Base-by-base conservation (phyloP, 2,797 vertebrate genomes). In the Heteromormyrus szaboi region DNA sequence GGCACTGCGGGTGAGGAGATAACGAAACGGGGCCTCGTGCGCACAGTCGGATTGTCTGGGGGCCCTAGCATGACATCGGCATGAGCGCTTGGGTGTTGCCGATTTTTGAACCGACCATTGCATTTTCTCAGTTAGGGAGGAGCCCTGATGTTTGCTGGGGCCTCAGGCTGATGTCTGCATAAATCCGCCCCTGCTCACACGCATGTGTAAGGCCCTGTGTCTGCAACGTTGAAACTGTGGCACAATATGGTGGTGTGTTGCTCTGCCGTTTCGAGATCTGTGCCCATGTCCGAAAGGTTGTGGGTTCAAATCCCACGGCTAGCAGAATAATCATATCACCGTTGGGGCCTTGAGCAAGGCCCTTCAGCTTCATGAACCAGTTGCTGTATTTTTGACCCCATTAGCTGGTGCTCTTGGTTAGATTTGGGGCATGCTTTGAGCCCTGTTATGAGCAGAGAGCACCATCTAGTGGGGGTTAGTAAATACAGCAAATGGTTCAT, bases 1-100 rank as follows among this genome's bases (percentile, higher is more conserved):
- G 99, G 98, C 87, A 98, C 97, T n/a, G 92, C 98, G 94, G 99
- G 99, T 99, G 92, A 92, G 92, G 29, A 86, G 41, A 5, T 5
- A 1, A 91, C 88, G 91, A 92, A 92, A 88, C 3, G 0, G n/a
- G 0, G 44, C 6, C 48, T 72, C 4, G 12, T 9, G 19, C 50
- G n/a, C 25, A n/a, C 2, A 7, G 1, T 44, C 19, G 2, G 88
- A 84, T 22, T 17, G 6, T 51, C 22, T 84, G 19, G n/a, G 44
- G 41, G n/a, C 44, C 4, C 29, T 37, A 37, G 29, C 65, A 37
- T 72, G 65, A 37, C 12, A 37, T 37, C 65, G 1, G 12, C 19
- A 84, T 11, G 19, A 22, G 3, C 12, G 4, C 29, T 72, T 17
- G 29, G 65, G 65, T 72, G 65, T 72, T 72, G 29, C 14, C 3